These are phyloP conservation scores for Heliornis fulica DNA, from an alignment of 2,113 vertebrate species.

Conservation along the genomic window DNA sequence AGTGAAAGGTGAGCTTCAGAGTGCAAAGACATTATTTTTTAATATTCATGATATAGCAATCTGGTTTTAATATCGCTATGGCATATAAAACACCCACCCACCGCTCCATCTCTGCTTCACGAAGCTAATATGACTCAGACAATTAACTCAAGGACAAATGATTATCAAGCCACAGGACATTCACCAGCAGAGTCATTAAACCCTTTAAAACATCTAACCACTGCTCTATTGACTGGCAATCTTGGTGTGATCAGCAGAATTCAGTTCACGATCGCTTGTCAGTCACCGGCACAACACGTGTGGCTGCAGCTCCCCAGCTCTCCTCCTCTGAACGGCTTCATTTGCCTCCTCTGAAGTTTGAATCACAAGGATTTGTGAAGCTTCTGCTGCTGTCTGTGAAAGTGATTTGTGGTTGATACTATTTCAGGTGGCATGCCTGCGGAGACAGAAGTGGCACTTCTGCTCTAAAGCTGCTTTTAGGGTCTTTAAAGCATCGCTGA, in stretches of 20 bases:
- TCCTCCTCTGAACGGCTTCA: neutral
- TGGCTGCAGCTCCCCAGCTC: neutral
- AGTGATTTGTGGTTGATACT: neutral
- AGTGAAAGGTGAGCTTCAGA: neutral
- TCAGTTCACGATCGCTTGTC: neutral
- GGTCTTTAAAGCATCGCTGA: neutral
- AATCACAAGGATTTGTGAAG: slow-evolving; percentile 8
- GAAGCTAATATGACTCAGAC: slow-evolving; percentile 5
- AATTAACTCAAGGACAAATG: slow-evolving; percentile 24
- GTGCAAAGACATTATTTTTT: neutral
- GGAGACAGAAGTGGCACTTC: neutral
- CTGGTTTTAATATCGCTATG: neutral
- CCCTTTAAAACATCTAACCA: neutral
- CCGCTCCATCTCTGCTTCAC: neutral
- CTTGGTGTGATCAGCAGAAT: neutral
- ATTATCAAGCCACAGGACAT: slow-evolving; percentile 11
- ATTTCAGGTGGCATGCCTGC: neutral
- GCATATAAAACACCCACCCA: neutral
- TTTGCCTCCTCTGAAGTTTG: slow-evolving; percentile 8
- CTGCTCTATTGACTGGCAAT: neutral
- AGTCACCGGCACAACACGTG: neutral
- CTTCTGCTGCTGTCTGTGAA: neutral
- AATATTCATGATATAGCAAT: neutral
- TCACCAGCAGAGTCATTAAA: slow-evolving; percentile 5
- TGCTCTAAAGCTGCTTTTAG: neutral